phyloP scores from a whole-genome alignment of 1,140 invertebrate species.

The Lepidurus couesii region DNA sequence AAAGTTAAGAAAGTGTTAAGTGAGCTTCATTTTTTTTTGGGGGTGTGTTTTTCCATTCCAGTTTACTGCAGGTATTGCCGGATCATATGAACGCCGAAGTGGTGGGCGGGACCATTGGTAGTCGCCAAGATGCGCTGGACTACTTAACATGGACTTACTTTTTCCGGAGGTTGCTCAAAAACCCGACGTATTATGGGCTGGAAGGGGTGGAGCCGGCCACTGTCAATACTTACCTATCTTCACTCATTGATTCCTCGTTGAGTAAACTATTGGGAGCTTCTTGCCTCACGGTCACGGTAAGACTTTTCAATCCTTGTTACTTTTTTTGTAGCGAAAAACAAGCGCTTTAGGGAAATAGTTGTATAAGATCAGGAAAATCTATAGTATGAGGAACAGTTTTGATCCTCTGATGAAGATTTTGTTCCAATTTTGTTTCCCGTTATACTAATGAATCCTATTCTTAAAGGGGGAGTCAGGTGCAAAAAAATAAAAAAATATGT shows the following conservation, averaged over 20 bases:
- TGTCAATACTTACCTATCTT: constrained; percentile 66
- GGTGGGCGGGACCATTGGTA: constrained; percentile 73
- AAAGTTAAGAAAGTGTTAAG: constrained; percentile 42
- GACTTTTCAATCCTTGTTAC: neutral
- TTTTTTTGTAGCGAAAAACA: neutral
- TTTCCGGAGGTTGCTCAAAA: constrained; percentile 85
- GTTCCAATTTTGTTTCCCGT: too few species aligned
- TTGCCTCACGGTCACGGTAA: constrained; percentile 61
- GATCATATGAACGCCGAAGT: constrained; percentile 99
- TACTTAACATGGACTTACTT: constrained; percentile 99
- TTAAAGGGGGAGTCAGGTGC: too few species aligned
- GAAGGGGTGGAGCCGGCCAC: constrained; percentile 65
- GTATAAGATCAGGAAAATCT: neutral
- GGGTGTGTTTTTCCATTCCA: constrained; percentile 41
- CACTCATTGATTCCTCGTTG: constrained; percentile 71
- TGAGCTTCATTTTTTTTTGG: constrained; percentile 33
- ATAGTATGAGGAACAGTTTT: neutral
- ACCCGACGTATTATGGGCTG: constrained; percentile 88
- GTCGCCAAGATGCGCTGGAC: constrained; percentile 89
- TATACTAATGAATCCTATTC: too few species aligned
- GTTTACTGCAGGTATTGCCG: constrained; percentile 77
- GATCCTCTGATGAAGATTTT: too few species aligned
- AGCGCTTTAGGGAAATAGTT: neutral
- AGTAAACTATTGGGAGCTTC: constrained; percentile 63
- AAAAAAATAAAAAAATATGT: too few species aligned